Conservation (phyloP, 2,888 invertebrate genomes). For the Caenorhabditis wallacei region DNA sequence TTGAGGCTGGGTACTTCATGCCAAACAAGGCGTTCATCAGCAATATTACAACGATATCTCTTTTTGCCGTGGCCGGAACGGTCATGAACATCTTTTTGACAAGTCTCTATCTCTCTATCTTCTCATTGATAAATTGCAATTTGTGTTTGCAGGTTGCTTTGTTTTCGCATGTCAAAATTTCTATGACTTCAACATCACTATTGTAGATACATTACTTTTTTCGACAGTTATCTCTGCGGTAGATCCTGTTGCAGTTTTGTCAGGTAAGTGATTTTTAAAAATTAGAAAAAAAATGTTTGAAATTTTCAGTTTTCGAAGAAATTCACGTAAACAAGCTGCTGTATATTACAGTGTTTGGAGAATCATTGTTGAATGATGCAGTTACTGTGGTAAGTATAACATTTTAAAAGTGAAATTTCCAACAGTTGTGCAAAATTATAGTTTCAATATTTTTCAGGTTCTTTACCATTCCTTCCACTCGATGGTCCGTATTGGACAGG, state of each 20-base stretch:
- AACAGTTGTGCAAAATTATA: background rate
- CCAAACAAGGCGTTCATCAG: slow-evolving; percentile 96
- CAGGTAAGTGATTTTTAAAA: slow-evolving; percentile 24
- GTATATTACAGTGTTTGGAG: slow-evolving; percentile 97
- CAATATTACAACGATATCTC: slow-evolving; percentile 94
- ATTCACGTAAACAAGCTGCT: slow-evolving; percentile 81
- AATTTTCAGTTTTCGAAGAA: slow-evolving; percentile 79
- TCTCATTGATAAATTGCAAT: background rate
- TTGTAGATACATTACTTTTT: slow-evolving; percentile 77
- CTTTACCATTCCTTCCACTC: slow-evolving; percentile 78
- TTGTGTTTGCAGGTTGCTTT: slow-evolving; percentile 65
- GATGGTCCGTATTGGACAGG: slow-evolving; percentile 76
- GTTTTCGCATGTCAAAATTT: slow-evolving; percentile 70
- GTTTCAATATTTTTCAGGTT: slow-evolving; percentile 63
- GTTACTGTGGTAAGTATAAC: slow-evolving; percentile 89
- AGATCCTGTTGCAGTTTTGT: slow-evolving; percentile 81
- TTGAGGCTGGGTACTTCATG: slow-evolving; percentile 99
- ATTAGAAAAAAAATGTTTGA: background rate
- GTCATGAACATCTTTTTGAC: slow-evolving; percentile 92
- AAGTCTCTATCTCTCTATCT: slow-evolving; percentile 80
- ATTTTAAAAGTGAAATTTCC: background rate
- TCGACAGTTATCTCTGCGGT: slow-evolving; percentile 80
- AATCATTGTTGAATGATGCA: slow-evolving; percentile 96
- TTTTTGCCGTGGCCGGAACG: slow-evolving; percentile 94
- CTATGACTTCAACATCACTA: slow-evolving; percentile 69